Evolutionary conservation across 2,888 invertebrate species (phyloP).

Genomic region (Acanthosepion lycidas): DNA sequence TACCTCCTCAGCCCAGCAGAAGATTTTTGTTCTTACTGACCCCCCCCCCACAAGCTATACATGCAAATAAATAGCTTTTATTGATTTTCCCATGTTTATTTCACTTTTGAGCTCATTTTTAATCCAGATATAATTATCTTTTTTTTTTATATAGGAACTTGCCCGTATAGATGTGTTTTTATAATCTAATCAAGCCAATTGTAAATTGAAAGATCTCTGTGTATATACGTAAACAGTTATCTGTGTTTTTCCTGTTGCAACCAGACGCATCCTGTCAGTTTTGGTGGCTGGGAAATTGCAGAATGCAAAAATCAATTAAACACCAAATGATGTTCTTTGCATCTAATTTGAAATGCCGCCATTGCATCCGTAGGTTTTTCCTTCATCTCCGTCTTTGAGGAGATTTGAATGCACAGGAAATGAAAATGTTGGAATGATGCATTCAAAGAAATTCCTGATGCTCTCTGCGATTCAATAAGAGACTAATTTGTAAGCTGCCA

Average conservation of each 20-base stretch:
- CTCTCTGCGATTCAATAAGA: background rate
- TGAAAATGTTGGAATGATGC: background rate
- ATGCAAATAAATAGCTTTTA: background rate
- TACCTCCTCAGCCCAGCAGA: too few relatives aligned
- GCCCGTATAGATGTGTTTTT: background rate
- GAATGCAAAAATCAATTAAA: background rate
- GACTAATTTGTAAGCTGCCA: background rate
- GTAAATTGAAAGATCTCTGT: background rate
- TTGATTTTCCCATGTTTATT: background rate
- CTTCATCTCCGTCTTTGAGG: background rate
- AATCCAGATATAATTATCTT: background rate
- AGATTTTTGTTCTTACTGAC: background rate
- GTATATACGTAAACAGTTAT: background rate
- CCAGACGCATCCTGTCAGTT: background rate
- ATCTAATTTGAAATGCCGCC: background rate
- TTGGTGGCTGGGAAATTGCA: background rate
- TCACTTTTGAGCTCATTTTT: background rate
- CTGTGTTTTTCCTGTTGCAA: background rate
- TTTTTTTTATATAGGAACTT: background rate
- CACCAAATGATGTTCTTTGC: background rate
- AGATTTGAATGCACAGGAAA: background rate
- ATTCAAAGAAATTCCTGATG: background rate
- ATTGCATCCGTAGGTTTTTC: constrained; percentile 8
- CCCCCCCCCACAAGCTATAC: background rate
- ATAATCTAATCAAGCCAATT: background rate